Conservation (phyloP, 64 coral and sea anemone species). For the Anthopleura sola region DNA sequence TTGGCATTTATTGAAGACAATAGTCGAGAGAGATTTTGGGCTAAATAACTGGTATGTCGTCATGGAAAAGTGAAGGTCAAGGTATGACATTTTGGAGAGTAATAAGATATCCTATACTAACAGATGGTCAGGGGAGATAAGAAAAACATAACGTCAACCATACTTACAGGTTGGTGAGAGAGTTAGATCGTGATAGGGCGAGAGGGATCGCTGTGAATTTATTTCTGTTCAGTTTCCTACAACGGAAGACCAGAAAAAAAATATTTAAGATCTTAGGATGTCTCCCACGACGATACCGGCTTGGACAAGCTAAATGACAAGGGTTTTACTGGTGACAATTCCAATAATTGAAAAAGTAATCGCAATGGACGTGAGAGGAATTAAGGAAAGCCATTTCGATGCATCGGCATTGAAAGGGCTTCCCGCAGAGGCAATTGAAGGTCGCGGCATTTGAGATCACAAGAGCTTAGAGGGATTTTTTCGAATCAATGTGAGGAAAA, state of each 20-base stretch:
- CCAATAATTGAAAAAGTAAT: not conserved
- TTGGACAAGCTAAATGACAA: not conserved
- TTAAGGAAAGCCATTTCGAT: constrained; percentile 1
- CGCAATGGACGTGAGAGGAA: not conserved
- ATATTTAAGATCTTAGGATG: not conserved
- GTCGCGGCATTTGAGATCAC: constrained; percentile 1
- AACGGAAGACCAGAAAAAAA: not conserved
- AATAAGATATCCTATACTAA: not conserved
- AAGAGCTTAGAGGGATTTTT: constrained; percentile 1
- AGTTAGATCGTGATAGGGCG: constrained; percentile 28
- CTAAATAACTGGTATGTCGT: not conserved
- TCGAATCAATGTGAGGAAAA: not conserved
- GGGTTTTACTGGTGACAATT: not conserved
- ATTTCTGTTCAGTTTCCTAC: constrained; percentile 50
- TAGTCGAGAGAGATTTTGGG: not conserved
- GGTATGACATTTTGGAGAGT: not conserved
- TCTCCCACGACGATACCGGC: not conserved
- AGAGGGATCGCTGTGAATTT: constrained; percentile 32
- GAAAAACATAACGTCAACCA: not conserved
- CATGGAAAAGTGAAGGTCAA: not conserved
- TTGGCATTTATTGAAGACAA: not conserved
- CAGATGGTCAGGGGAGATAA: constrained; percentile 35
- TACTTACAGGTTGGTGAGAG: constrained; percentile 62
- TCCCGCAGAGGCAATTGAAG: not conserved
- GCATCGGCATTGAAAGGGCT: not conserved